These are phyloP conservation scores for Cladopsammia gracilis DNA, from an alignment of 64 coral and sea anemone species.

Conservation along the genomic window DNA sequence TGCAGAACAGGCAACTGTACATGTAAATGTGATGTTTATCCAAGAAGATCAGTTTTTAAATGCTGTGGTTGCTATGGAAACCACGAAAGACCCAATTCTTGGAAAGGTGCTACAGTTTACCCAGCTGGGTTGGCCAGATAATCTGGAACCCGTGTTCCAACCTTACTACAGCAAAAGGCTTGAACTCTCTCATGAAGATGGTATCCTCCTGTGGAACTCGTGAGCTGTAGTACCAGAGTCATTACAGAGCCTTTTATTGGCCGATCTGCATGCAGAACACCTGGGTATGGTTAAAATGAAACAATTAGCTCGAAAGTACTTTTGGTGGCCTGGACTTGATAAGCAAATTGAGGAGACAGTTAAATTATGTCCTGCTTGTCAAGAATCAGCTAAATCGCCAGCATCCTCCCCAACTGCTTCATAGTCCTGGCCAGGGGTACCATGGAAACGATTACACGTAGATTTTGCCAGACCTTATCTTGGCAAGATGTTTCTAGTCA, in stretches of 20 bases:
- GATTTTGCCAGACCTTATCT: no score
- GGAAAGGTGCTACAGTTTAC: background rate
- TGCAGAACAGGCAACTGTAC: background rate
- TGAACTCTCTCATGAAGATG: conserved; percentile 17
- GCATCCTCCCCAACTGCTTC: no score
- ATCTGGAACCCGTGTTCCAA: background rate
- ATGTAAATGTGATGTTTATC: conserved; percentile 22
- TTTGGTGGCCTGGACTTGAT: background rate
- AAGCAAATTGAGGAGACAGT: conserved; percentile 4
- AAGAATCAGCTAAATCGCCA: no score
- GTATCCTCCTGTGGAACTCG: conserved; percentile 9
- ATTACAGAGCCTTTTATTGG: background rate
- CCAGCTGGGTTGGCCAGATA: conserved; percentile 32
- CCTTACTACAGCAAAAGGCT: conserved; percentile 52
- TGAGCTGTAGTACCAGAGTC: conserved; percentile 3
- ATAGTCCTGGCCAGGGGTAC: no score
- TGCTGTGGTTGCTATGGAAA: conserved; percentile 52
- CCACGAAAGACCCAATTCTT: background rate
- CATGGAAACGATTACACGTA: no score
- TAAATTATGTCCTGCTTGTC: no score
- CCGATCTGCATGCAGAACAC: conserved; percentile 41
- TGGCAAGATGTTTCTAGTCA: no score
- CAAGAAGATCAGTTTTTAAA: conserved; percentile 5
- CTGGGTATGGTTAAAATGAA: conserved; percentile 32
- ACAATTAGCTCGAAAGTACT: conserved; percentile 13